A percentile compares a stretch with the other conserved stretches of the same genome.
Conservation (phyloP, 2,113 vertebrate genomes). For the Phyllostomus hastatus region DNA sequence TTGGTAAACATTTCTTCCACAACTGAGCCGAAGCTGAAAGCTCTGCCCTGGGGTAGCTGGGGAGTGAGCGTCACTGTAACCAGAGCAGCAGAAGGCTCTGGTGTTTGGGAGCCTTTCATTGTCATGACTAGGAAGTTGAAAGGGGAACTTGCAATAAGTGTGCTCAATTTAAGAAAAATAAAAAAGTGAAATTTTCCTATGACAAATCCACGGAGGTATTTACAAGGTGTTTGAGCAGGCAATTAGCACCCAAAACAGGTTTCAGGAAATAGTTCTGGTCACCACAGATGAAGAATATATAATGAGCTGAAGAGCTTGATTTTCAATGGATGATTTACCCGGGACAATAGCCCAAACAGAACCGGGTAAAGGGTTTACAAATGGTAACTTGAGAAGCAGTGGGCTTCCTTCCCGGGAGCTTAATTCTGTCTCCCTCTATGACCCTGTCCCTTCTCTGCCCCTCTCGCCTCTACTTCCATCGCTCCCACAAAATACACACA, state of each 20-base stretch:
- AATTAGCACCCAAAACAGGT: slow-evolving; percentile 79
- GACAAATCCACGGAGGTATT: slow-evolving; percentile 72
- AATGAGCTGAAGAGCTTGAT: slow-evolving; percentile 89
- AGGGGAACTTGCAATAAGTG: slow-evolving; percentile 45
- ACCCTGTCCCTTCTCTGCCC: not conserved
- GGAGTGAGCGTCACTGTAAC: not conserved
- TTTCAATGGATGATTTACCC: slow-evolving; percentile 91
- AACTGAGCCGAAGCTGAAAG: not conserved
- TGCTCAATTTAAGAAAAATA: slow-evolving; percentile 34
- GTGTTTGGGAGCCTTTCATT: not conserved
- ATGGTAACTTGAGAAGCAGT: slow-evolving; percentile 87
- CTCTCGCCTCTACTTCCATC: slow-evolving; percentile 11
- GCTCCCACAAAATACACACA: not conserved
- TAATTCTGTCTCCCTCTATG: slow-evolving; percentile 26
- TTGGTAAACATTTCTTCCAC: slow-evolving; percentile 36
- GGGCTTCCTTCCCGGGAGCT: slow-evolving; percentile 87
- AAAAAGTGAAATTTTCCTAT: slow-evolving; percentile 55
- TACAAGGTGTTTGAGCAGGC: slow-evolving; percentile 79
- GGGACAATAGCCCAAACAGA: slow-evolving; percentile 93
- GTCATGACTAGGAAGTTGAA: slow-evolving; percentile 41
- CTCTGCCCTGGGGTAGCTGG: not conserved
- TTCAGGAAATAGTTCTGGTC: slow-evolving; percentile 89
- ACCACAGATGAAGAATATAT: slow-evolving; percentile 87
- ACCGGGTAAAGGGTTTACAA: slow-evolving; percentile 81
- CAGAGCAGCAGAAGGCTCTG: not conserved